Evolutionary conservation across 2,888 invertebrate species (phyloP), one percentile per base, ranked within the genome.

Genomic region (Agonopterix alstromeriana): DNA sequence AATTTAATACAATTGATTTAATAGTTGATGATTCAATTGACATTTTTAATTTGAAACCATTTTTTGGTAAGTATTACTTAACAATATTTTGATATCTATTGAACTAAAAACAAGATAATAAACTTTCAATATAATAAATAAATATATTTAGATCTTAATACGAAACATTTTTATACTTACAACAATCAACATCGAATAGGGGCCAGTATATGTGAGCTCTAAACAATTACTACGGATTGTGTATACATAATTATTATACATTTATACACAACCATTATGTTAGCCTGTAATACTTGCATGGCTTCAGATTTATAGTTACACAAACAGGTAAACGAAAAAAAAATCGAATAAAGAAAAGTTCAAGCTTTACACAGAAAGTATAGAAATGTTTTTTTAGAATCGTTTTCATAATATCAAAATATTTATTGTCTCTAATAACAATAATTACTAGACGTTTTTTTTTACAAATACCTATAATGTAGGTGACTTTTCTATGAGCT

Each of bases 241-340:
- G 11, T 52, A 42, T 55, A 57, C 56, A 63, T 57, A 56, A 56
- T 65, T 68, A 68, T 60, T 69, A 69, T 61, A 71, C 67, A 70
- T 60, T 61, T 67, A 75, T 69, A 78, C 81, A 82, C 81, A 83
- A 83, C 82, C 80, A 64, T 78, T 65, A 69, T 63, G 56, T 55
- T 65, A 69, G 69, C 67, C 67, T 73, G 68, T 62, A 49, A 53
- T 43, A 54, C 60, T 50, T 46, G 42, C 51, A 53, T 56, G 48
- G 44, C 43, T 51, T 46, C 42, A 42, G 44, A 51, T 36, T 42
- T 17, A 46, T 43, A 17, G 27, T 36, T 46, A 47, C 17, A 44
- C 38, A 44, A 48, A 27, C n/a, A 38, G 38, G 27, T 27, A 27
- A 27, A 27, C 1, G 27, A 27, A 38, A 38, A 38, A n/a, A 5